These are phyloP conservation scores for Ictidomys tridecemlineatus DNA, from an alignment of 2,113 vertebrate species.

Conservation along the genomic window DNA sequence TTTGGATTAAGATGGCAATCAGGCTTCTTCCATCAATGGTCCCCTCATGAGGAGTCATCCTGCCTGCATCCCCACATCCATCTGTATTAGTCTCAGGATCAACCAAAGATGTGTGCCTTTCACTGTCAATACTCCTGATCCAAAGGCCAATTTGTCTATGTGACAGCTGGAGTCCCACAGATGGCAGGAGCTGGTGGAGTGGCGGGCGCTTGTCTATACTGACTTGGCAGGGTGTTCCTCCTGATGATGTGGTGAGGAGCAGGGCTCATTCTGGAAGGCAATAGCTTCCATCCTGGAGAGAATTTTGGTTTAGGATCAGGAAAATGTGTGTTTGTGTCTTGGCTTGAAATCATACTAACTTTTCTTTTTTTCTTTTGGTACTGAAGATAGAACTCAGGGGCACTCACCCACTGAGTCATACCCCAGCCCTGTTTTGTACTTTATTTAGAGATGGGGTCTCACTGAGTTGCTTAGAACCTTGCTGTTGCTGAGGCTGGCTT, in stretches of 20 bases:
- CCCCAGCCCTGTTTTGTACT: no score
- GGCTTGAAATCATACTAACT: no score
- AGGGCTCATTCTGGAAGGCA: background rate
- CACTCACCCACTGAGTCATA: no score
- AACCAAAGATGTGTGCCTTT: background rate
- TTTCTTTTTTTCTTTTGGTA: no score
- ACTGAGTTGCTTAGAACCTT: no score
- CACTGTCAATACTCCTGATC: background rate
- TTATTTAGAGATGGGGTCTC: no score
- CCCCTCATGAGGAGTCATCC: background rate
- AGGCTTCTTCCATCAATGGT: background rate
- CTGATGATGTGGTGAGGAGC: background rate
- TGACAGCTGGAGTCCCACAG: background rate
- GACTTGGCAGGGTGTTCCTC: background rate
- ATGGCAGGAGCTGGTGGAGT: background rate
- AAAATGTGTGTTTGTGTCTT: no score
- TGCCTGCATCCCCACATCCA: background rate
- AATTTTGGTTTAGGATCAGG: no score
- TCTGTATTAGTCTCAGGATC: conserved; percentile 12
- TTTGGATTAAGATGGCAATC: conserved; percentile 60
- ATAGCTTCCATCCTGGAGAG: no score
- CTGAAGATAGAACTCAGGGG: no score
- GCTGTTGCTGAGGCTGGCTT: no score
- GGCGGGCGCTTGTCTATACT: background rate
- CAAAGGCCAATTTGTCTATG: background rate